phyloP scores from a whole-genome alignment of 2,113 vertebrate species.

The Salvelinus namaycush region DNA sequence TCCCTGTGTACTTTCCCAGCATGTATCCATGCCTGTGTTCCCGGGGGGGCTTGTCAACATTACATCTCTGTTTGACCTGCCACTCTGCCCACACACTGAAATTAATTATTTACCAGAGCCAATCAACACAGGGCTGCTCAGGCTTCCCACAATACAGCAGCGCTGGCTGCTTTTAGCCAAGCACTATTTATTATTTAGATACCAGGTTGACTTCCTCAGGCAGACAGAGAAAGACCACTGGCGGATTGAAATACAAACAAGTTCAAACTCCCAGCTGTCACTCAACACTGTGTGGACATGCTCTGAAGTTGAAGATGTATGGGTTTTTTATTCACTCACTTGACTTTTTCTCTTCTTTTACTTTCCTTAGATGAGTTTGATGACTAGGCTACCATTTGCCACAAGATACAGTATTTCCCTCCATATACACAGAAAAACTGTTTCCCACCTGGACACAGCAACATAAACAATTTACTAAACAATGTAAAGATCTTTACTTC shows the following conservation, averaged over 20 bases:
- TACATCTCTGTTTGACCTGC: constrained; percentile 31
- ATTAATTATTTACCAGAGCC: constrained; percentile 36
- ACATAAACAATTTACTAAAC: too few relatives aligned
- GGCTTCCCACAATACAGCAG: constrained; percentile 8
- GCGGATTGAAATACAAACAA: constrained; percentile 25
- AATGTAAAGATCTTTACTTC: too few relatives aligned
- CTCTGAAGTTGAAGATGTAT: constrained; percentile 2
- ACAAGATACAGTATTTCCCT: too few relatives aligned
- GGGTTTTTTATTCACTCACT: not conserved
- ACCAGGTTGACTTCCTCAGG: not conserved
- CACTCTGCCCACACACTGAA: constrained; percentile 16
- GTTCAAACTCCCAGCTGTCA: not conserved
- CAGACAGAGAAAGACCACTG: not conserved
- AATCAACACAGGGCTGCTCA: not conserved
- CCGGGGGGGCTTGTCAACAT: constrained; percentile 14
- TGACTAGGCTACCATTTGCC: too few relatives aligned
- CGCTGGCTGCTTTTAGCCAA: constrained; percentile 18
- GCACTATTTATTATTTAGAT: constrained; percentile 32
- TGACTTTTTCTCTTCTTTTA: not conserved
- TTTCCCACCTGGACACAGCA: too few relatives aligned
- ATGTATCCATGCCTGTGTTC: constrained; percentile 2
- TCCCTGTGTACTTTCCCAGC: not conserved
- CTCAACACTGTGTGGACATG: not conserved
- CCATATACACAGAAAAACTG: too few relatives aligned
- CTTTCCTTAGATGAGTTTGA: not conserved